Evolutionary conservation across 1,140 invertebrate species (phyloP), one percentile per base, ranked within the genome.

Genomic region (Grapholita molesta): DNA sequence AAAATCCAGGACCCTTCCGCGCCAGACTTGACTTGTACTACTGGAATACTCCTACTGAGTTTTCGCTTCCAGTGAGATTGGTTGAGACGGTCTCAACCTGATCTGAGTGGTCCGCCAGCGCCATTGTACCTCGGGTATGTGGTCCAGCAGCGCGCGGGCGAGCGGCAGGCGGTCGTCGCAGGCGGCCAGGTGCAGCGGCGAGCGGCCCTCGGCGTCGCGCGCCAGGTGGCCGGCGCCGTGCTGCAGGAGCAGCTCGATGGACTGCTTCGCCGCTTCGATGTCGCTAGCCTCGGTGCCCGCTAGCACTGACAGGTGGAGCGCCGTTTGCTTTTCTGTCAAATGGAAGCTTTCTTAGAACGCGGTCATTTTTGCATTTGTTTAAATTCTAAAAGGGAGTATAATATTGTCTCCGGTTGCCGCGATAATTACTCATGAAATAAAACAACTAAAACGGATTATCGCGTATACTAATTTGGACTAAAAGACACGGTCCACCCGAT

Each of bases 241-340:
- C 5, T 79, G 78, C 38, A 96, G 88, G 3, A 96, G 86, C 3
- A 93, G 30, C 18, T 94, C n/a, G 21, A n/a, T 25, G 53, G 23
- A 55, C 1, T 55, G 11, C 53, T 55, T n/a, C 2, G 24, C 21
- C 5, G 53, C 23, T 28, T 25, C 24, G 24, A 55, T 55, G 53
- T 24, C 53, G 9, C 12, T n/a, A 0, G 89, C 86, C 0, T 88
- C 86, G 24, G 94, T 93, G 11, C 96, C 96, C 33, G 95, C 88
- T 53, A 95, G 92, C n/a, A 95, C 94, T 5, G 96, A 96, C 15
- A 97, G 93, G 74, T 97, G 96, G 2, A 97, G 83, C 0, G 96
- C 95, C 0, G 96, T 96, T 88, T 97, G 85, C 12, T 83, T 83
- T 21, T 86, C 87, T 89, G 73, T 28, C 2, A 12, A 38, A 38